These are phyloP conservation scores for Globodera ellingtonae DNA, from an alignment of 1,140 invertebrate species.

Conservation along the genomic window DNA sequence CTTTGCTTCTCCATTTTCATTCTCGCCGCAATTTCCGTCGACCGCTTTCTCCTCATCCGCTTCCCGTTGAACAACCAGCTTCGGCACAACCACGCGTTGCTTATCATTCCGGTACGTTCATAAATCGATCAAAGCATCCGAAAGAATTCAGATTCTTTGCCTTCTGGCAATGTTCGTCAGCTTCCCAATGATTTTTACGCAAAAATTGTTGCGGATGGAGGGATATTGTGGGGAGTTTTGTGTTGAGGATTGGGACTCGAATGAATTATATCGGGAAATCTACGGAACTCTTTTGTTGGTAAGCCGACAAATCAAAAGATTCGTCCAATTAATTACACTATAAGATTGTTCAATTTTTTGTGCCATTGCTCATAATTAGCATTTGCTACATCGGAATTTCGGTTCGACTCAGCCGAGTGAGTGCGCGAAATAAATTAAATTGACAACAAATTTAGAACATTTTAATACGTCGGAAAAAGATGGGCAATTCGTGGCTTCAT, in stretches of 20 bases:
- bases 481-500: conserved; percentile 53
- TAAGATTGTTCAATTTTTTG: conserved; percentile 56
- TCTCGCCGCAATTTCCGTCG: conserved; percentile 59
- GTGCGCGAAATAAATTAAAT: background rate
- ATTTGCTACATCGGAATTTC: conserved; percentile 63
- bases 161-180: conserved; percentile 50
- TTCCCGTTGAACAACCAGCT: conserved; percentile 64
- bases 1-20: conserved; percentile 60
- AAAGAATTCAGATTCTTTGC: conserved; percentile 48
- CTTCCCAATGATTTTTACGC: conserved; percentile 57
- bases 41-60: conserved; percentile 58
- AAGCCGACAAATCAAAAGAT: background rate
- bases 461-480: conserved; percentile 50
- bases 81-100: conserved; percentile 51
- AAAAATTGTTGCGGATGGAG: conserved; percentile 51
- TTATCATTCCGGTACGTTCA: conserved; percentile 51
- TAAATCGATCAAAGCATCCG: too few species aligned
- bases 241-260: conserved; percentile 54
- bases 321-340: conserved; percentile 34
- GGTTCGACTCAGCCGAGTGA: conserved; percentile 44
- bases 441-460: conserved; percentile 41
- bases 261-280: conserved; percentile 49
- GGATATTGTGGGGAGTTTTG: conserved; percentile 61
- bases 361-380: conserved; percentile 60
- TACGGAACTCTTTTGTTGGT: conserved; percentile 57